Evolutionary conservation across 2,113 vertebrate species (phyloP), one percentile per base, ranked within the genome.

Genomic region (Calyptomena viridis): DNA sequence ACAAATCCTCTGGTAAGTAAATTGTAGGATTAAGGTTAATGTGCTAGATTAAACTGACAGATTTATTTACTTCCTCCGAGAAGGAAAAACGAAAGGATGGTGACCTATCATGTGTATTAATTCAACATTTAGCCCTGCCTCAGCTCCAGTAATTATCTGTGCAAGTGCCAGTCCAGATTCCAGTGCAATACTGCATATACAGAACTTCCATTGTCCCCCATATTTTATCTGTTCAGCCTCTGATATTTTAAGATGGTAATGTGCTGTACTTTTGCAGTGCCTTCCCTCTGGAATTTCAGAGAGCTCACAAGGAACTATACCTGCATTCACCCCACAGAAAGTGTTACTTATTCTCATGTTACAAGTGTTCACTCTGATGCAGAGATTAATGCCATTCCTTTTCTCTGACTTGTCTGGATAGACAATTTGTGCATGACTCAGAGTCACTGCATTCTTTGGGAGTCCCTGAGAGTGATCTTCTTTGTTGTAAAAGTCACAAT

Each of bases 21-120:
- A 96, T 96, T 94, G 92, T 92, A 89, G 92, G 90, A 96, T 95
- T 96, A 96, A 94, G 90, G 93, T 94, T 96, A 95, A 95, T 84
- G 86, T 90, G 83, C 73, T 87, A 96, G 90, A 92, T 95, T 95
- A 96, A 94, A 67, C 83, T 76, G 88, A 84, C 92, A 95, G 86
- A 90, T 96, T 92, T 96, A 94, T 96, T 96, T 96, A 92, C 92
- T 94, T 96, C 95, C 58, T 84, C 49, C 2, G 6, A 90, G 80
- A 76, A 92, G 74, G 66, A 87, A 93, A 93, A 66, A 75, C 31
- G 64, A 81, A 87, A 90, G 62, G 85, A 89, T 7, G 4, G 85
- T 90, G 88, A 92, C 88, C 76, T 94, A 72, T 78, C 83, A 49
- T n/a, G 39, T 72, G 66, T 89, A 79, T 89, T 94, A 93, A 93